These are phyloP conservation scores for Tenodera sinensis DNA, from an alignment of 2,888 invertebrate species.

Conservation along the genomic window DNA sequence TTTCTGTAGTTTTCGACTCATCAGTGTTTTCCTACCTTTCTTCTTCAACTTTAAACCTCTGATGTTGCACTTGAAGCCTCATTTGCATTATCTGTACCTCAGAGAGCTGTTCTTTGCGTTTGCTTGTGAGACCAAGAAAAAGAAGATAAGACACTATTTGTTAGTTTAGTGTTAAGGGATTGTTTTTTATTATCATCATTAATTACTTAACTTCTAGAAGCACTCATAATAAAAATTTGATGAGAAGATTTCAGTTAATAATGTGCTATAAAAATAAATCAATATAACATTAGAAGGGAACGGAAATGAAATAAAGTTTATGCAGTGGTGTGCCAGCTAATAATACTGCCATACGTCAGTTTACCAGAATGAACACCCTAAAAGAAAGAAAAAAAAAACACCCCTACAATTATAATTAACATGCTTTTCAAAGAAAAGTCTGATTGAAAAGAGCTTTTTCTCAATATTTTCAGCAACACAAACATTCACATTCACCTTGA, in stretches of 20 bases:
- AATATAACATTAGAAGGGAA: too few species aligned
- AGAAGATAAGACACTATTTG: not conserved
- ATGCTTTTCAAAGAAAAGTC: too few species aligned
- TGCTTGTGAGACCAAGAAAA: slow-evolving; percentile 41
- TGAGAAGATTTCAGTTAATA: not conserved
- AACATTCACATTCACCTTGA: too few species aligned
- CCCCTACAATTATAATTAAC: too few species aligned
- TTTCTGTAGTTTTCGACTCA: slow-evolving; percentile 23
- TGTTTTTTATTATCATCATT: not conserved
- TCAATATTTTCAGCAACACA: too few species aligned
- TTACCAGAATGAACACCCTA: too few species aligned
- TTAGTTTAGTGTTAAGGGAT: not conserved
- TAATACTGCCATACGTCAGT: too few species aligned
- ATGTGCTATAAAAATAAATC: too few species aligned
- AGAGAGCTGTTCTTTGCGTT: slow-evolving; percentile 67
- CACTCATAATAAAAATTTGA: not conserved
- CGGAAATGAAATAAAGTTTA: too few species aligned
- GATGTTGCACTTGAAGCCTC: slow-evolving; percentile 73
- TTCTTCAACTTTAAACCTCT: slow-evolving; percentile 75
- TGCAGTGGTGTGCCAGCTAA: too few species aligned
- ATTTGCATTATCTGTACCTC: slow-evolving; percentile 78
- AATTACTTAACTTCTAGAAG: not conserved
- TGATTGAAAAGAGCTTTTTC: too few species aligned
- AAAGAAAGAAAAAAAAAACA: too few species aligned
- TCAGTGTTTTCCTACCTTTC: slow-evolving; percentile 64